A percentile compares a stretch with the other conserved stretches of the same genome.
Evolutionary conservation across 2,888 invertebrate species (phyloP).

Genomic region (Acleris emargana): DNA sequence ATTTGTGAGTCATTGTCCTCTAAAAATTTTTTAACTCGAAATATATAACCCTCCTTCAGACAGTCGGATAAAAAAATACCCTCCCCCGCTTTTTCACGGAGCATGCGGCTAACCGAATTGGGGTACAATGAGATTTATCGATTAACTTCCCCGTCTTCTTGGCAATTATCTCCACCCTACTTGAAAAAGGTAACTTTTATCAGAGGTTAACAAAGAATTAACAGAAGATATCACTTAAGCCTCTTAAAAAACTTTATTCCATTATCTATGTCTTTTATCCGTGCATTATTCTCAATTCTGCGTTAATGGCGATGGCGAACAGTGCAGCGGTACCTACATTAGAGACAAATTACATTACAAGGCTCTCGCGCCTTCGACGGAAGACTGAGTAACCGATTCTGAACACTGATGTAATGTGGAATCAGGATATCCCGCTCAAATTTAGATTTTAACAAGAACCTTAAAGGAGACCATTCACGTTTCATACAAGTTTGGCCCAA

Average conservation of each 20-base stretch:
- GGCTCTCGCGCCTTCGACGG: slow-evolving; percentile 28
- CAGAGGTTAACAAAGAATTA: slow-evolving; percentile 15
- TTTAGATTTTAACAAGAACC: too few relatives aligned
- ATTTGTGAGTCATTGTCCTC: too few relatives aligned
- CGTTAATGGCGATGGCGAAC: slow-evolving; percentile 30
- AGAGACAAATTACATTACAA: slow-evolving; percentile 31
- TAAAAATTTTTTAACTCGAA: too few relatives aligned
- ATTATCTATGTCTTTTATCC: slow-evolving; percentile 26
- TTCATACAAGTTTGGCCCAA: too few relatives aligned
- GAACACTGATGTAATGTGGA: slow-evolving; percentile 13
- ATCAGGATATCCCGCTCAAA: too few relatives aligned
- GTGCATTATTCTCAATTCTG: slow-evolving; percentile 29
- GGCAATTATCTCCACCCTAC: slow-evolving; percentile 8
- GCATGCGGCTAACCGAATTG: too few relatives aligned
- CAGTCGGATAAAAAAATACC: too few relatives aligned
- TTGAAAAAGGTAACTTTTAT: slow-evolving; percentile 16
- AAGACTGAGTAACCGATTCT: slow-evolving; percentile 32
- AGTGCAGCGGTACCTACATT: slow-evolving; percentile 34
- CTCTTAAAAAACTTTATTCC: slow-evolving; percentile 22
- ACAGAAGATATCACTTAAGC: slow-evolving; percentile 14
- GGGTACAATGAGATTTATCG: slow-evolving; percentile 4
- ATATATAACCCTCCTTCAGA: too few relatives aligned
- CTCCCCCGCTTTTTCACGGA: neutral
- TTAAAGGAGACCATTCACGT: too few relatives aligned
- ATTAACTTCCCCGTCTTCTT: slow-evolving; percentile 4